These are phyloP conservation scores for Pandemis cinnamomeana DNA, from an alignment of 2,888 invertebrate genomes.

Conservation along the genomic window DNA sequence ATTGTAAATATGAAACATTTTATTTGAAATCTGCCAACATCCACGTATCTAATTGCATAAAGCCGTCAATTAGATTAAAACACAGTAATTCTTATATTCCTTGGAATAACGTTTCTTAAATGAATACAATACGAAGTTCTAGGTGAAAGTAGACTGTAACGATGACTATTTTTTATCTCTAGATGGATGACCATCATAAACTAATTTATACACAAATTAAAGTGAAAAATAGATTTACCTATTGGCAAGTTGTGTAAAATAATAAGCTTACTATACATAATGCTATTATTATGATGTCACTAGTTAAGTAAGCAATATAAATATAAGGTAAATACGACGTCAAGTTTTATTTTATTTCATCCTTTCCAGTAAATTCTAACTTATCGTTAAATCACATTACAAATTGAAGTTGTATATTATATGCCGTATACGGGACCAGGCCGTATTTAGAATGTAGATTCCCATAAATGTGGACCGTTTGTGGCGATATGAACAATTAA, in stretches of 20 bases:
- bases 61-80: slow-evolving; percentile 81
- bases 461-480: too few relatives aligned
- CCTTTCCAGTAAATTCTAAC: slow-evolving; percentile 21
- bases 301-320: slow-evolving; percentile 85
- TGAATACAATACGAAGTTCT: slow-evolving; percentile 70
- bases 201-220: slow-evolving; percentile 82
- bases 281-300: slow-evolving; percentile 84
- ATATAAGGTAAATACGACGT: slow-evolving; percentile 80
- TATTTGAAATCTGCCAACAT: slow-evolving; percentile 75
- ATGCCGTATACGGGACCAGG: not conserved
- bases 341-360: slow-evolving; percentile 60
- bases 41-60: slow-evolving; percentile 79
- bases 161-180: slow-evolving; percentile 82
- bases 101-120: slow-evolving; percentile 72
- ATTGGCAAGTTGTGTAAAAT: slow-evolving; percentile 84
- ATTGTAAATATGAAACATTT: slow-evolving; percentile 81
- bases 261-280: slow-evolving; percentile 81
- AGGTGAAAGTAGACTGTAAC: slow-evolving; percentile 80
- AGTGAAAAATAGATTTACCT: slow-evolving; percentile 79
- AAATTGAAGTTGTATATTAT: not conserved
- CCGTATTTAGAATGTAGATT: not conserved
- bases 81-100: slow-evolving; percentile 74
- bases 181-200: slow-evolving; percentile 83
- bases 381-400: slow-evolving; percentile 26
- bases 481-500: too few relatives aligned